Evolutionary conservation across 2,888 invertebrate species (phyloP).

Genomic region (Idaea aversata): DNA sequence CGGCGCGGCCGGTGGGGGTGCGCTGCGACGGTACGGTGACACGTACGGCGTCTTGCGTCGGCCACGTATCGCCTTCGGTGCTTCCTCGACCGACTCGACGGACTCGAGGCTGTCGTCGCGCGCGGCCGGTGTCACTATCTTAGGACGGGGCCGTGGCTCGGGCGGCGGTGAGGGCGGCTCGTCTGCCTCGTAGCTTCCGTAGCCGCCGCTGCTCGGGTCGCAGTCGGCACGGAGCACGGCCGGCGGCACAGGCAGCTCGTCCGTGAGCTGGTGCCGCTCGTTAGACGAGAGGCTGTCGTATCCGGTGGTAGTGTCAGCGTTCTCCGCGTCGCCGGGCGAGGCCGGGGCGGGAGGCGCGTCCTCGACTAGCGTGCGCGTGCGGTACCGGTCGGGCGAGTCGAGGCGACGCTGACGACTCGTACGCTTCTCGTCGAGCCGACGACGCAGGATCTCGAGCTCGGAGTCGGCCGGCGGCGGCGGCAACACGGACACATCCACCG

Average conservation of each 20-base stretch:
- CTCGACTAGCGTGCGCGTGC: constrained; percentile 85
- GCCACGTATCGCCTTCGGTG: constrained; percentile 83
- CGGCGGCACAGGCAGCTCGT: constrained; percentile 27
- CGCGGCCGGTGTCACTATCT: constrained; percentile 79
- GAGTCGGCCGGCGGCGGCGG: constrained; percentile 47
- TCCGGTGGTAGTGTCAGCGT: constrained; percentile 72
- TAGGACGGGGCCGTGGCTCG: constrained; percentile 71
- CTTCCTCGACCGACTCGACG: constrained; percentile 65
- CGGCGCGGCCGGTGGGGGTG: constrained; percentile 40
- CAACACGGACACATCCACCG: constrained; percentile 63
- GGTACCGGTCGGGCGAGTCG: constrained; percentile 86
- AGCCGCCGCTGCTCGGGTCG: constrained; percentile 66
- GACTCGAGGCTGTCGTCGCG: constrained; percentile 70
- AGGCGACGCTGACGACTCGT: constrained; percentile 79
- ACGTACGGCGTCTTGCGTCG: constrained; percentile 85
- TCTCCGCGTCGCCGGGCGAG: constrained; percentile 68
- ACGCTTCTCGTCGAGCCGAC: constrained; percentile 66
- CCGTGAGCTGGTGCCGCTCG: constrained; percentile 64
- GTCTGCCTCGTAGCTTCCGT: constrained; percentile 80
- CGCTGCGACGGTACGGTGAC: constrained; percentile 76
- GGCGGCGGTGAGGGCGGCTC: constrained; percentile 53
- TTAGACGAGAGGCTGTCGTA: constrained; percentile 72
- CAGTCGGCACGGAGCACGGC: constrained; percentile 43
- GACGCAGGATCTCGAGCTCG: constrained; percentile 63
- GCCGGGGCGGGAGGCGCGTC: constrained; percentile 75